Percentiles rank a stretch among this genome's conserved stretches.
phyloP scores from a whole-genome alignment of 2,113 vertebrate genomes.

The Channa argus region DNA sequence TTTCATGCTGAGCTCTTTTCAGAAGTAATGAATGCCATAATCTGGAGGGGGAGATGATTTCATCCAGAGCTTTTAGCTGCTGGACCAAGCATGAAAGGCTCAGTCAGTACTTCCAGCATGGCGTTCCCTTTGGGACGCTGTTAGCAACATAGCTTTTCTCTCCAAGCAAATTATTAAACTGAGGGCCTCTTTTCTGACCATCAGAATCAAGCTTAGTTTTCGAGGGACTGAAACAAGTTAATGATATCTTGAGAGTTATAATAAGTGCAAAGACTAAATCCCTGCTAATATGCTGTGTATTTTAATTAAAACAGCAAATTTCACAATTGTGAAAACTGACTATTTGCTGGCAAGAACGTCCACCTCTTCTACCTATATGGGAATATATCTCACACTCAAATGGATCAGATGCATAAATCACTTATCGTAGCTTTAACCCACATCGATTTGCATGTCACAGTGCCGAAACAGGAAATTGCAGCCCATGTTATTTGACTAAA shows the following conservation, averaged over 20 bases:
- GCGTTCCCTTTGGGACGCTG: slow-evolving; percentile 43
- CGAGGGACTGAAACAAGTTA: not conserved
- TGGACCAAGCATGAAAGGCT: slow-evolving; percentile 63
- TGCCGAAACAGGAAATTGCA: slow-evolving; percentile 57
- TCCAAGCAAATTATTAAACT: slow-evolving; percentile 44
- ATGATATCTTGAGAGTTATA: not conserved
- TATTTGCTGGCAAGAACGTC: not conserved
- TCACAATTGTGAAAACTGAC: too few relatives aligned
- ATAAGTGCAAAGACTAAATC: not conserved
- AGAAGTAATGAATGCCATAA: slow-evolving; percentile 70
- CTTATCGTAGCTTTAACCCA: slow-evolving; percentile 54
- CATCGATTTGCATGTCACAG: slow-evolving; percentile 56
- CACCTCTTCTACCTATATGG: not conserved
- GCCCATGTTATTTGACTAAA: slow-evolving; percentile 66
- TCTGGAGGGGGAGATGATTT: slow-evolving; percentile 61
- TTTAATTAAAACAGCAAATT: too few relatives aligned
- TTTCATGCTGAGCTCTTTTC: slow-evolving; percentile 51
- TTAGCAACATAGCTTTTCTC: slow-evolving; percentile 46
- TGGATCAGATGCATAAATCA: slow-evolving; percentile 39
- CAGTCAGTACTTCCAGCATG: slow-evolving; percentile 36
- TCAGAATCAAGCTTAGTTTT: slow-evolving; percentile 9
- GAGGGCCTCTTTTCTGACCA: slow-evolving; percentile 12
- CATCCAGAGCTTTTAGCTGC: slow-evolving; percentile 64
- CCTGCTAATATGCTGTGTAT: not conserved
- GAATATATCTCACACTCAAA: slow-evolving; percentile 4